Evolutionary conservation across 1,140 invertebrate genomes (phyloP), one percentile per base, ranked within the genome.

Genomic region (Eumeta japonica): DNA sequence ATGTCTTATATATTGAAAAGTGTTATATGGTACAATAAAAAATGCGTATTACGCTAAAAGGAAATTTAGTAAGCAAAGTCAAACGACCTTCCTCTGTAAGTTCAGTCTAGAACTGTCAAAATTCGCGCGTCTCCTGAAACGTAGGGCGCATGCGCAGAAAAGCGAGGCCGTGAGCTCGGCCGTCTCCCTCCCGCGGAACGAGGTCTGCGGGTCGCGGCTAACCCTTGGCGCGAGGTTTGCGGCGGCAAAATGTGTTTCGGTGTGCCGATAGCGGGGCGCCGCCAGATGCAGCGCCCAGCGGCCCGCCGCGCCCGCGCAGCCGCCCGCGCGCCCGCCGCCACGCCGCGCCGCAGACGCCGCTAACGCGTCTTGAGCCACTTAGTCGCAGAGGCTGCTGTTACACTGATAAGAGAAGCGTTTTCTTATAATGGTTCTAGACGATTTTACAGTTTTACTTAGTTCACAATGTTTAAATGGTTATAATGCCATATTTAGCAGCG

Each of bases 341-440:
- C n/a, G n/a, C 59, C 54, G 39, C 39, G 42, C 20, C 24, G 35
- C 41, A 39, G 58, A 55, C 53, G 53, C 62, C 55, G 55, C 62
- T 68, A 73, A 68, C 66, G 65, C 68, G 62, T 68, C 68, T 73
- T 73, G 53, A 63, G 70, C 70, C 63, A 74, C 70, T 74, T 71
- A 70, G 62, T 60, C 56, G 58, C 30, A 71, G 66, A 74, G 70
- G 71, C 66, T 50, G 45, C 39, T 62, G 34, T 46, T 66, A 71
- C 64, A 68, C 55, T 65, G 56, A 14, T 18, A 16, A 34, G n/a
- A 24, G 20, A 24, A n/a, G 20, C 20, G n/a, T 5, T n/a, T 24
- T 24, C n/a, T 24, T n/a, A n/a, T n/a, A n/a, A n/a, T n/a, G n/a
- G n/a, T n/a, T n/a, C n/a, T n/a, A n/a, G n/a, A n/a, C n/a, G n/a